Evolutionary conservation across 2,113 vertebrate species (phyloP).

Genomic region (Phoxinus phoxinus): DNA sequence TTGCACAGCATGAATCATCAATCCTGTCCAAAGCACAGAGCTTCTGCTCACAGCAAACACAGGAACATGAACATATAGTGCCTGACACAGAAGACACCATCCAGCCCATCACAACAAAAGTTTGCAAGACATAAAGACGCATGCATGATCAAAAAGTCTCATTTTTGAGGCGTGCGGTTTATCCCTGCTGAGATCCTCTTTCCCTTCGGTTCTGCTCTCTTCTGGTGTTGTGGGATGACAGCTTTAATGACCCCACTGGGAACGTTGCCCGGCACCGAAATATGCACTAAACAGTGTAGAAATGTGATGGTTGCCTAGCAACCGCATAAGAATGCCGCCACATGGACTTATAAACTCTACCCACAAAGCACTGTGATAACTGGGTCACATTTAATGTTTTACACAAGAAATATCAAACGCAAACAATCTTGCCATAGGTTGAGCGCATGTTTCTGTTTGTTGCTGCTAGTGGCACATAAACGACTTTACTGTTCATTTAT

Average conservation of each 20-base stretch:
- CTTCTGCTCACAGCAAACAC: not conserved
- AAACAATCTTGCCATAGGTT: not conserved
- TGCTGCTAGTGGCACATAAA: not conserved
- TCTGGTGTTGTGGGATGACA: constrained; percentile 4
- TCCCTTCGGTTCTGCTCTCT: not conserved
- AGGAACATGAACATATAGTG: not conserved
- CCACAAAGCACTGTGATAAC: not conserved
- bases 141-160: not conserved
- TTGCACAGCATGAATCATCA: constrained; percentile 13
- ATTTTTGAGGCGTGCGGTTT: too few species aligned
- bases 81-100: not conserved
- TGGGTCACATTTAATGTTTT: not conserved
- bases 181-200: not conserved
- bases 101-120: not conserved
- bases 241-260: constrained; percentile 31
- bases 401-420: not conserved
- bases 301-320: constrained; percentile 41
- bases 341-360: not conserved
- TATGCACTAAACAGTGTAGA: constrained; percentile 21
- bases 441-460: not conserved
- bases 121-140: not conserved
- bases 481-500: not conserved
- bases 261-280: not conserved
- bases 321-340: constrained; percentile 19
- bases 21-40: constrained; percentile 31